Evolutionary conservation across 37 sponge, comb jelly and placozoan genomes (phyloP).

Genomic region (Halichondria panicea): DNA sequence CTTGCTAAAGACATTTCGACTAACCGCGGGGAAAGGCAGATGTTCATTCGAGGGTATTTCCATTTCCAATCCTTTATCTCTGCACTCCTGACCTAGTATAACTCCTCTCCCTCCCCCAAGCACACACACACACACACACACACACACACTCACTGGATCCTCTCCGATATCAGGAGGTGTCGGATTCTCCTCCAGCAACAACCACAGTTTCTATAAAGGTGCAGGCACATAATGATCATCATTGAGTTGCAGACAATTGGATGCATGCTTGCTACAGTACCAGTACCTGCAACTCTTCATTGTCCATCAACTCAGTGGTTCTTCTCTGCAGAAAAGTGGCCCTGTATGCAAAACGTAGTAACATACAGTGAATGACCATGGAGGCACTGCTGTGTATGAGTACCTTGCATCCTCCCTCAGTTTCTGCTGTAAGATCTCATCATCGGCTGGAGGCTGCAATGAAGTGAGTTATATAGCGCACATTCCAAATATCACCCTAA

Average conservation of each 20-base stretch:
- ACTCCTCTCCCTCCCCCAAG: no score
- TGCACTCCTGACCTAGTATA: neutral
- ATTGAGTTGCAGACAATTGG: neutral
- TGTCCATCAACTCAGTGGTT: slow-evolving; percentile 68
- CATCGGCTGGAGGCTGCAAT: slow-evolving; percentile 78
- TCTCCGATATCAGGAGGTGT: slow-evolving; percentile 81
- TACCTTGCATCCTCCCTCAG: slow-evolving; percentile 88
- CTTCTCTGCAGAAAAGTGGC: slow-evolving; percentile 67
- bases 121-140: neutral
- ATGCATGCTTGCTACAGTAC: neutral
- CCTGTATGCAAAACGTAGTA: slow-evolving; percentile 31
- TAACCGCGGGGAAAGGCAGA: no score
- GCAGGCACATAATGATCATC: neutral
- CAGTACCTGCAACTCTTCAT: slow-evolving; percentile 74
- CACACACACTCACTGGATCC: slow-evolving; percentile 56
- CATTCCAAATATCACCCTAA: no score
- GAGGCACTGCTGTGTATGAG: neutral
- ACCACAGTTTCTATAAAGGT: slow-evolving; percentile 68
- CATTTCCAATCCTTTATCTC: no score
- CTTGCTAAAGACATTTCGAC: no score
- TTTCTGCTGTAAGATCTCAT: slow-evolving; percentile 82
- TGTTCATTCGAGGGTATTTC: no score
- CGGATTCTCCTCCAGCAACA: slow-evolving; percentile 76
- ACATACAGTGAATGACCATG: neutral
- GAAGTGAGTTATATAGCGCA: no score